Evolutionary conservation across 2,888 invertebrate species (phyloP), one percentile per base, ranked within the genome.

Genomic region (Griposia aprilina): DNA sequence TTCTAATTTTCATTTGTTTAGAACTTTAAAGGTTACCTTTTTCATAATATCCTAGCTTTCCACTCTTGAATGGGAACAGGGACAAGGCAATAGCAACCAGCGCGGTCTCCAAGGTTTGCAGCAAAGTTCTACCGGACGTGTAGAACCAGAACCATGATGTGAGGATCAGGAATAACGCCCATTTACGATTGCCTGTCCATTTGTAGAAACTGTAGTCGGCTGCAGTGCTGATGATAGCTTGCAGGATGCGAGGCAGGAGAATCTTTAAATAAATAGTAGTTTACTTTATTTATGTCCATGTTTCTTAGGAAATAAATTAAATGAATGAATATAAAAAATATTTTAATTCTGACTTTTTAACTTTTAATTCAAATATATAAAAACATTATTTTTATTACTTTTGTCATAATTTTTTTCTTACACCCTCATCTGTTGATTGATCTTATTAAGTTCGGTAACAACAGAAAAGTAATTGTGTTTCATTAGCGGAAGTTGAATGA

Each of bases 101-200:
- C 0, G 98, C 97, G 52, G 98, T 98, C 96, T 99, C 99, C 84
- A 98, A 94, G 0, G 98, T 98, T 93, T 99, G 99, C 57, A 98
- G 97, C 69, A 99, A 93, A 0, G 99, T 99, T 72, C 99, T 97
- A 0, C 99, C 98, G 0, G 98, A 98, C 20, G 98, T 98, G 93
- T 99, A 99, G 93, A 99, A 98, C 97, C 98, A 98, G 94, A 99
- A 99, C 98, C 99, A 99, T 65, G 98, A 98, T 0, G 98, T 97
- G 0, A 98, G 95, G 71, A 98, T 97, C 76, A 98, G 97, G 88
- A 98, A 98, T 13, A 98, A 92, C 0, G 98, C 98, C 98, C 98
- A 98, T 94, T 98, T 98, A 74, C 97, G 97, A n/a, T 96, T 96
- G 0, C 97, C 97, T 0, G 97, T 97, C 98, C 98, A 98, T 84